Evolutionary conservation across 1,140 invertebrate genomes (phyloP).

Genomic region (Phthorimaea operculella): DNA sequence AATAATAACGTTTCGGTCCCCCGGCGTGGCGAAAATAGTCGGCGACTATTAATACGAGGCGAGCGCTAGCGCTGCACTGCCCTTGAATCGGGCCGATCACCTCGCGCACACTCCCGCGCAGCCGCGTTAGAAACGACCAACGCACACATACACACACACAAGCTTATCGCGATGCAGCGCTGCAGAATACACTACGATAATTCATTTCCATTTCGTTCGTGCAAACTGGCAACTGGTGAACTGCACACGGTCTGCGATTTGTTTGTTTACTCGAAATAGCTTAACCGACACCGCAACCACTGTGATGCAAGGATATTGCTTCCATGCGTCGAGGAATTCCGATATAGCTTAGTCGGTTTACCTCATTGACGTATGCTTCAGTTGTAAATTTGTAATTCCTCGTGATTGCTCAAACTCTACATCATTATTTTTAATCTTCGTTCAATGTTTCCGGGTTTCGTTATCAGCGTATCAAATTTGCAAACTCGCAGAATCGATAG

Average conservation of each 20-base stretch:
- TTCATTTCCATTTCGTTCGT: constrained; percentile 61
- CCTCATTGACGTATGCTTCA: too few species aligned
- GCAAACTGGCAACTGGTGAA: constrained; percentile 17
- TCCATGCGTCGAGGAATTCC: too few species aligned
- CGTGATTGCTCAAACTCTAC: too few species aligned
- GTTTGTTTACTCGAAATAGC: constrained; percentile 17
- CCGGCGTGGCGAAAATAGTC: constrained; percentile 60
- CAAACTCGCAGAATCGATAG: too few species aligned
- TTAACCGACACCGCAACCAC: too few species aligned
- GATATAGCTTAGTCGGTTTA: too few species aligned
- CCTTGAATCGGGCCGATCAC: constrained; percentile 64
- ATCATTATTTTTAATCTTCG: too few species aligned
- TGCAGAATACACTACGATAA: constrained; percentile 48
- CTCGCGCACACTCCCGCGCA: constrained; percentile 52
- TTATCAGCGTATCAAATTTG: too few species aligned
- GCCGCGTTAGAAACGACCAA: constrained; percentile 27
- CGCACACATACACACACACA: constrained; percentile 12
- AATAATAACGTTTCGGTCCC: constrained; percentile 61
- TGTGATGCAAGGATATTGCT: too few species aligned
- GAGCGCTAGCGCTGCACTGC: constrained; percentile 59
- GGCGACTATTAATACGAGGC: constrained; percentile 60
- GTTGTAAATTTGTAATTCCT: too few species aligned
- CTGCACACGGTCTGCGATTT: neutral
- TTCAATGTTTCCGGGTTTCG: too few species aligned
- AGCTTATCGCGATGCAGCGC: constrained; percentile 44